Base-by-base conservation (phyloP, 2,797 vertebrate species). In the Mormyrops attenuatus region DNA sequence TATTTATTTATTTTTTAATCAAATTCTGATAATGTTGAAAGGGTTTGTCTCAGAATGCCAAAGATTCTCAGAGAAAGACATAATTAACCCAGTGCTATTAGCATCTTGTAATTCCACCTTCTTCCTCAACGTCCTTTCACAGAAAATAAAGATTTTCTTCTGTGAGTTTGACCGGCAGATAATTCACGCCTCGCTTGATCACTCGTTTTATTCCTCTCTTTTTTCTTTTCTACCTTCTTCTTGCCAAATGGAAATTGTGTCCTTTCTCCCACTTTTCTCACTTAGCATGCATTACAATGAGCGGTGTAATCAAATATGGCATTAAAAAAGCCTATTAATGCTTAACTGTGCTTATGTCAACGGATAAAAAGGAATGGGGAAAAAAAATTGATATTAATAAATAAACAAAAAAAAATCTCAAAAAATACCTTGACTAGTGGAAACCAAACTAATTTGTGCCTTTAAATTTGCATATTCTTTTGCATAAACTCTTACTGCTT, bases 11-110 rank as follows among this genome's bases (percentile, higher is more conserved):
- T 34, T 87, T 8, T 87, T 3, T 5, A 30, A 87, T 87, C 86
- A 60, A 60, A 87, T 87, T 87, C 53, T 41, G 34, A 34, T 87
- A 57, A 87, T 87, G 53, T 87, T 87, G 34, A 87, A 60, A n/a
- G 86, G 86, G 86, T 55, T 73, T 15, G 34, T 57, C 50, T 50
- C 52, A 55, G 26, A 57, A 38, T 17, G 52, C 53, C n/a, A 38
- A 44, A 34, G 52, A 60, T 41, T 17, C 53, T 57, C 86, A 41
- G 30, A 60, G 53, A 60, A 38, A 52, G 53, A 44, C 30, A 34
- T 87, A 87, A 87, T 87, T 87, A 87, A 60, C 52, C 47, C 47
- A 60, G 53, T 20, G 34, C 26, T 44, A 52, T 85, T 52, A 85
- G 22, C 82, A 30, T 85, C 82, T 87, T 60, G 50, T 44, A 60